These are phyloP conservation scores for Synchiropus splendidus DNA, from an alignment of 2,113 vertebrate genomes.

Conservation along the genomic window DNA sequence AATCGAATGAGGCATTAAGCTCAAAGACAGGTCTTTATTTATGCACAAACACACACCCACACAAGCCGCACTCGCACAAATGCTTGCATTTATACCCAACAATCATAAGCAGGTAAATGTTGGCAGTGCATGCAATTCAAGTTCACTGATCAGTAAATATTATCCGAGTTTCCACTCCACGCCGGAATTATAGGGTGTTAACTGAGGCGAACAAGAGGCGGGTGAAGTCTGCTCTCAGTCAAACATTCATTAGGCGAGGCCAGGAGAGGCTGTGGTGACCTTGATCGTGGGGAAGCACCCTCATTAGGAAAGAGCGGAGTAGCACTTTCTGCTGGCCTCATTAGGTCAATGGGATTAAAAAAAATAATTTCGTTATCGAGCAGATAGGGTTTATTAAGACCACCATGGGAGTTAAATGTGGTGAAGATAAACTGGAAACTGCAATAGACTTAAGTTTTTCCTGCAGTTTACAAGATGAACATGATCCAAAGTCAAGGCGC, in stretches of 20 bases:
- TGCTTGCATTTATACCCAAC: too few relatives aligned
- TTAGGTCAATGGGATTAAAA: slow-evolving; percentile 4
- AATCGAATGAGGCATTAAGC: slow-evolving; percentile 49
- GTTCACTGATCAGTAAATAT: slow-evolving; percentile 56
- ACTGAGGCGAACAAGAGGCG: slow-evolving; percentile 44
- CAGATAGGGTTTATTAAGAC: neutral
- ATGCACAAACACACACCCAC: slow-evolving; percentile 2
- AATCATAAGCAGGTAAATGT: slow-evolving; percentile 1
- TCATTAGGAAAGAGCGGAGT: slow-evolving; percentile 27
- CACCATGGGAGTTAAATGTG: too few relatives aligned
- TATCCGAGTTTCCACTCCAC: slow-evolving; percentile 31
- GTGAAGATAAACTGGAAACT: too few relatives aligned
- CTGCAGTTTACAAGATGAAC: too few relatives aligned
- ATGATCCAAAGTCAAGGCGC: too few relatives aligned
- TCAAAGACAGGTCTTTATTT: slow-evolving; percentile 51
- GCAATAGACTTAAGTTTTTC: too few relatives aligned
- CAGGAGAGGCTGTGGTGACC: slow-evolving; percentile 38
- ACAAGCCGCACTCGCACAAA: slow-evolving; percentile 9
- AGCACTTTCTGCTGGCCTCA: neutral
- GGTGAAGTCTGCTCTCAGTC: slow-evolving; percentile 43
- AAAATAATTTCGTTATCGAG: neutral
- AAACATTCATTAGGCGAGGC: slow-evolving; percentile 46
- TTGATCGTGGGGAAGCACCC: slow-evolving; percentile 12
- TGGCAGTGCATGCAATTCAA: slow-evolving; percentile 30
- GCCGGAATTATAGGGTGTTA: slow-evolving; percentile 55